Conservation (phyloP, 1,140 invertebrate species). For the Cyrtorhinus lividipennis region DNA sequence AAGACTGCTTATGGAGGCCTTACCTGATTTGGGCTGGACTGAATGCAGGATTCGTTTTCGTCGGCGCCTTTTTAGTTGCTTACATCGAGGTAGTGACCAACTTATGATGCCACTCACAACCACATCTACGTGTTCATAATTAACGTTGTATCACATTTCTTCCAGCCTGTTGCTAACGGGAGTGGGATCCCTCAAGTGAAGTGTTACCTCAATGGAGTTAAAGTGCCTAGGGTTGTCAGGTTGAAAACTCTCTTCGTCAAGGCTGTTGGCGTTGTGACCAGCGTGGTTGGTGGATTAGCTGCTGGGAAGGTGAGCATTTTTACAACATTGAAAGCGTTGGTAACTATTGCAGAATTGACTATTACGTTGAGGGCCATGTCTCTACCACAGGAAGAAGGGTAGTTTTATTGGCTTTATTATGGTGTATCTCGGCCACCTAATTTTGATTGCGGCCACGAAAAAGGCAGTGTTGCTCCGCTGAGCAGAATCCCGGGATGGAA, state of each 20-base stretch:
- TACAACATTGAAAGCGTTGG: no score
- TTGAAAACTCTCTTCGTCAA: slow-evolving; percentile 90
- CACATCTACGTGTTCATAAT: no score
- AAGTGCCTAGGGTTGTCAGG: slow-evolving; percentile 79
- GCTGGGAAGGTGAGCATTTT: slow-evolving; percentile 68
- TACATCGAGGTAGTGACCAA: slow-evolving; percentile 81
- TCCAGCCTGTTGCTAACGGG: slow-evolving; percentile 76
- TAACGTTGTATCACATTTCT: background rate
- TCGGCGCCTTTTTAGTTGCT: slow-evolving; percentile 70
- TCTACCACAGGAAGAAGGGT: no score
- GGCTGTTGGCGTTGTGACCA: slow-evolving; percentile 78
- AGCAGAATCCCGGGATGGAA: no score
- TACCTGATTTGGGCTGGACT: slow-evolving; percentile 62
- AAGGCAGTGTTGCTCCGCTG: no score
- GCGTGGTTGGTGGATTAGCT: slow-evolving; percentile 88
- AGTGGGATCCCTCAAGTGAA: slow-evolving; percentile 98
- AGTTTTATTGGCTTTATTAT: no score
- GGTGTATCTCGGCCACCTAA: no score
- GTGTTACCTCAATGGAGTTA: slow-evolving; percentile 98
- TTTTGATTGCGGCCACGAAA: no score
- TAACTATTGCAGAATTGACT: no score
- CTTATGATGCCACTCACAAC: no score
- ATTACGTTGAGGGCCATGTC: no score
- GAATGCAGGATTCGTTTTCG: slow-evolving; percentile 61
- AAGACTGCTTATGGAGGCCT: slow-evolving; percentile 53